Evolutionary conservation across 2,113 vertebrate species (phyloP).

Genomic region (Sorex araneus): DNA sequence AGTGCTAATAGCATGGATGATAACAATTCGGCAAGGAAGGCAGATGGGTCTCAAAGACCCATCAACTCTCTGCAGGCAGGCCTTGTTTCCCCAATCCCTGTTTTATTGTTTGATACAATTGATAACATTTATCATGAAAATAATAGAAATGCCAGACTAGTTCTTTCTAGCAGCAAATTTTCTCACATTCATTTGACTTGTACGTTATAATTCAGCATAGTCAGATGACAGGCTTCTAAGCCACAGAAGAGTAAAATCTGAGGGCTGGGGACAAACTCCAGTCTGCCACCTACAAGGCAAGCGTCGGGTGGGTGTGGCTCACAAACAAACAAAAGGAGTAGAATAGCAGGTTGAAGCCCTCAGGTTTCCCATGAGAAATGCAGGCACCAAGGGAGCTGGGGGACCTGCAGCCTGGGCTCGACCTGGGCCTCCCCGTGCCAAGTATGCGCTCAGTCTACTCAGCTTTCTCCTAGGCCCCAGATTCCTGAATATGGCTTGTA

Average conservation of each 20-base stretch:
- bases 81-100: neutral
- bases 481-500: too few relatives aligned
- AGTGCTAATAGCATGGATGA: slow-evolving; percentile 44
- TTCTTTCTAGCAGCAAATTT: slow-evolving; percentile 6
- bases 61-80: neutral
- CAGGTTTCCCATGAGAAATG: neutral
- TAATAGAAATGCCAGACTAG: slow-evolving; percentile 45
- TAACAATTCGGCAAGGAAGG: slow-evolving; percentile 61
- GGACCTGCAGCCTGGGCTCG: too few relatives aligned
- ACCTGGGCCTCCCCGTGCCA: too few relatives aligned
- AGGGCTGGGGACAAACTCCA: too few relatives aligned
- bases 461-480: too few relatives aligned
- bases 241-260: neutral
- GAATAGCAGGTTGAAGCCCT: neutral
- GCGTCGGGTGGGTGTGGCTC: too few relatives aligned
- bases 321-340: too few relatives aligned
- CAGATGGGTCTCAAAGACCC: neutral
- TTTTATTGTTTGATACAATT: slow-evolving; percentile 45
- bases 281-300: too few relatives aligned
- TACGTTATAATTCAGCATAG: neutral
- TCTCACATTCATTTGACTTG: slow-evolving; percentile 8
- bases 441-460: too few relatives aligned
- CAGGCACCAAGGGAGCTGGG: neutral
- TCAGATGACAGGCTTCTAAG: slow-evolving; percentile 15
- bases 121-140: neutral